These are phyloP conservation scores for Odontothrips loti DNA, from an alignment of 2,888 invertebrate species.

Conservation along the genomic window DNA sequence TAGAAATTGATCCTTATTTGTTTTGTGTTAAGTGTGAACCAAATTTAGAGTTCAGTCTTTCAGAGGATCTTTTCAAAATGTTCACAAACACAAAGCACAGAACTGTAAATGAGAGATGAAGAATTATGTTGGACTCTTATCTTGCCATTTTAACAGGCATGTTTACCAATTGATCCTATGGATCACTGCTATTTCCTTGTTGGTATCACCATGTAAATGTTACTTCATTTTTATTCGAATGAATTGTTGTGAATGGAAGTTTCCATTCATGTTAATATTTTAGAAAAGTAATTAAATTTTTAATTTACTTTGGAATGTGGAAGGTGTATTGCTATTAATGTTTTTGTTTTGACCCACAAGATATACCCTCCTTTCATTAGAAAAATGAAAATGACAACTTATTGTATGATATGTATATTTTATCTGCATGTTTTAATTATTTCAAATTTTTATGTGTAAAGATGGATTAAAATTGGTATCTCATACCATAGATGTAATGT, in stretches of 20 bases:
- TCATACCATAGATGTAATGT: neutral
- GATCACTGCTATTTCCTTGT: neutral
- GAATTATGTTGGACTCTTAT: too few relatives aligned
- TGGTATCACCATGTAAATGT: too few relatives aligned
- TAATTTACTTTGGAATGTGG: neutral
- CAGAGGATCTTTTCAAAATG: too few relatives aligned
- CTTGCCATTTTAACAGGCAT: neutral
- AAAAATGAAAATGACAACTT: neutral
- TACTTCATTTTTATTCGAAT: too few relatives aligned
- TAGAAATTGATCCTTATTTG: too few relatives aligned
- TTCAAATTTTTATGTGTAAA: conserved; percentile 18
- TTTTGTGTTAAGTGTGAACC: too few relatives aligned
- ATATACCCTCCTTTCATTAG: conserved; percentile 2
- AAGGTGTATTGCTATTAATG: neutral
- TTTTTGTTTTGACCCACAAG: neutral
- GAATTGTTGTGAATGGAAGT: neutral
- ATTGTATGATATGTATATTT: conserved; percentile 24
- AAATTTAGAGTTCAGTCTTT: too few relatives aligned
- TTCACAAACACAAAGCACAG: too few relatives aligned
- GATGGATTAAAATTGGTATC: neutral
- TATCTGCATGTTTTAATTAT: conserved; percentile 25
- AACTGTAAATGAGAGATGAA: too few relatives aligned
- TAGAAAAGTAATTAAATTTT: neutral
- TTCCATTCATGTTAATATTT: conserved; percentile 13
- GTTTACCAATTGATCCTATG: conserved; percentile 1